Base-by-base conservation (phyloP, 2,113 vertebrate species). In the Tachuris rubrigastra region DNA sequence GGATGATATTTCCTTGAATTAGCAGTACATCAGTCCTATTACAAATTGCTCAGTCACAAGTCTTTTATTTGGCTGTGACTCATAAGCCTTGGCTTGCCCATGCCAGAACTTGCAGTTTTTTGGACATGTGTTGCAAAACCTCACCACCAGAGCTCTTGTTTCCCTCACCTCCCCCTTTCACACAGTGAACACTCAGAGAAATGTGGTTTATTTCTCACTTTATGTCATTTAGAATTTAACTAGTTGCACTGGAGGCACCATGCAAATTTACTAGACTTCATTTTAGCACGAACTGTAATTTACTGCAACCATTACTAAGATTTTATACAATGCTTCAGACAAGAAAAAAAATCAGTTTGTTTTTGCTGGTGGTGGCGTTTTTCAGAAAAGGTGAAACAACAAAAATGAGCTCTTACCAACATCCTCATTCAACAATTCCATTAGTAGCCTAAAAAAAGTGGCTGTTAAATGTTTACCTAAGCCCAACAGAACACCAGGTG, bases 11-110 rank as follows among this genome's bases (percentile, higher is more conserved):
- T 83, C 87, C 60, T 77, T 94, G 85, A 93, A 87, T 90, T 93
- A 91, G 91, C 68, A 92, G 52, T 23, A 68, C 86, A 92, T 67
- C 39, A 63, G 86, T 93, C 89, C 93, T 85, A 87, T 72, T 89
- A 92, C 91, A 92, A 89, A 92, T 49, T 95, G 83, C 85, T 84
- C 72, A 33, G 87, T 67, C 91, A 90, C 89, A 83, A 90, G 50
- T 86, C 94, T 89, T 95, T 78, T 87, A 81, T 74, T 92, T 88
- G 90, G 75, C 86, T 46, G 31, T 94, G 93, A 96, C 79, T 96
- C 94, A 96, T 9, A 16, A 83, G 46, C 72, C 66, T 79, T 25
- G 28, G 78, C 74, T 59, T 90, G 87, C 35, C 60, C 12, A 8
- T 83, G 79, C 75, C 87, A 93, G 85, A 93, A 93, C 89, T 46